Evolutionary conservation across 2,888 invertebrate species (phyloP), one percentile per base, ranked within the genome.

Genomic region (Cotesia congregata): DNA sequence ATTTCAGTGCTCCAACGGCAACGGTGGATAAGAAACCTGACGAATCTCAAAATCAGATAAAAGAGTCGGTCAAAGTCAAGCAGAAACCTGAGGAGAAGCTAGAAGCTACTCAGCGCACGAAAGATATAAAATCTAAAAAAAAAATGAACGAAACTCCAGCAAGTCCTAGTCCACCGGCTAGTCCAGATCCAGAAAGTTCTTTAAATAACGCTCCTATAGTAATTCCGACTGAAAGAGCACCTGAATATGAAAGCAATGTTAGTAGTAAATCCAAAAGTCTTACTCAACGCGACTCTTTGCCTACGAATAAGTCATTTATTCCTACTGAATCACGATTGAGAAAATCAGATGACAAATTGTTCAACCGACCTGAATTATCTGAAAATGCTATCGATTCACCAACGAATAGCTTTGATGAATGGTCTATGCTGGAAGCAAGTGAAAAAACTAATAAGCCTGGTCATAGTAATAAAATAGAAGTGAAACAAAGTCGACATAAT

Each of bases 101-200:
- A 20, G 9, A 9, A 17, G 50, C 7, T 12, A 12, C 5, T n/a
- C 9, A 6, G 62, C 62, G 15, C n/a, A n/a, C 5, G 17, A 20
- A n/a, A 64, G 41, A 39, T 30, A 38, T 30, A 65, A 65, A 65
- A 17, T 39, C 17, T 15, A 41, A 70, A 61, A 69, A 40, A 65
- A 78, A 79, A 12, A 77, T 83, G 20, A 83, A 88, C 6, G 86
- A 89, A 70, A 90, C 90, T 9, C 91, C 91, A 5, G 89, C 90
- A 4, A 90, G 91, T 81, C 90, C 91, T 4, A 91, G 90, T 83
- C 91, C 90, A 41, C 86, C 90, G 1, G 85, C 86, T 4, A 89
- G 88, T 81, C 86, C 89, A 3, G 85, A 85, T 64, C 30, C 30
- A n/a, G 50, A 12, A 59, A 15, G 50, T 67, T 15, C 83, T 6